Evolutionary conservation across 2,888 invertebrate genomes (phyloP).

Genomic region (Hedychridium roseum): DNA sequence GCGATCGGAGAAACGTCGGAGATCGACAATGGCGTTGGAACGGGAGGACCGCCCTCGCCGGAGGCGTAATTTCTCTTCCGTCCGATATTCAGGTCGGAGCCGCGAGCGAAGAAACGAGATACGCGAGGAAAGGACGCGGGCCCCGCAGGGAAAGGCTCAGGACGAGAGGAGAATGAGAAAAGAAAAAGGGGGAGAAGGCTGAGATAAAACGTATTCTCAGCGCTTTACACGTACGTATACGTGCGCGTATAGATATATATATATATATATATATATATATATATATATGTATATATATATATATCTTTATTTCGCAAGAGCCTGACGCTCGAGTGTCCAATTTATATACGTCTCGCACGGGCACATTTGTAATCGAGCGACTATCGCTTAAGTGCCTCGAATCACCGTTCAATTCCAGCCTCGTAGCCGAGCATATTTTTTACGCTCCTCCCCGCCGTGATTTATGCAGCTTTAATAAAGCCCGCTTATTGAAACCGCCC

Average conservation of each 20-base stretch:
- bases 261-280: conserved; percentile 37
- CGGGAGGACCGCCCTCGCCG: conserved; percentile 49
- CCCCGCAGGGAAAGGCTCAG: neutral
- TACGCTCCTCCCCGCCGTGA: too few species aligned
- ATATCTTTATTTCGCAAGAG: conserved; percentile 47
- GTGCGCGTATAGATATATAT: conserved; percentile 22
- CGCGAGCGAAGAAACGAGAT: conserved; percentile 4
- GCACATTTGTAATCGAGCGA: too few species aligned
- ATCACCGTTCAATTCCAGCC: too few species aligned
- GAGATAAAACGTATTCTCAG: too few species aligned
- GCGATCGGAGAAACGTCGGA: conserved; percentile 7
- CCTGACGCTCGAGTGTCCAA: too few species aligned
- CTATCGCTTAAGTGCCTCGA: too few species aligned
- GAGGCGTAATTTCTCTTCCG: conserved; percentile 57
- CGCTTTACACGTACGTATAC: too few species aligned
- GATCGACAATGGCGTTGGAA: conserved; percentile 12
- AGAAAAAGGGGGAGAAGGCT: conserved; percentile 29
- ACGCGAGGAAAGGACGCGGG: conserved; percentile 13
- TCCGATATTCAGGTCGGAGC: conserved; percentile 50
- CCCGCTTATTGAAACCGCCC: too few species aligned
- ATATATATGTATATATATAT: conserved; percentile 19
- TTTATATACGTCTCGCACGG: too few species aligned
- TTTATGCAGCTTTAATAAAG: too few species aligned
- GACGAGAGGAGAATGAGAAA: conserved; percentile 13
- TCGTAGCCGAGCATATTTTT: too few species aligned